Evolutionary conservation across 2,113 vertebrate species (phyloP), one percentile per base, ranked within the genome.

Genomic region (Mugil cephalus): DNA sequence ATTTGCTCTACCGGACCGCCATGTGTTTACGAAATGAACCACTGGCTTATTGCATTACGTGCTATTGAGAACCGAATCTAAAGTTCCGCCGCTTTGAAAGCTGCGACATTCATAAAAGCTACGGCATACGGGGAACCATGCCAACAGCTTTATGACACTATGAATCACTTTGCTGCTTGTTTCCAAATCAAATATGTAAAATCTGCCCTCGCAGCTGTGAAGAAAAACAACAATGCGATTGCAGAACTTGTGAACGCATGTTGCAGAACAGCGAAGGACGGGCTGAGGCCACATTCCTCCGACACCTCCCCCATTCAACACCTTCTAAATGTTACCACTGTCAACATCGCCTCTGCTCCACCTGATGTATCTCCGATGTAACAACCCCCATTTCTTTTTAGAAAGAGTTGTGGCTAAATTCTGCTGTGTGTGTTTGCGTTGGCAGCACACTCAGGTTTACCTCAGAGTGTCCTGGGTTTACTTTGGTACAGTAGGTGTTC

Each of bases 311-410:
- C 59, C 43, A 61, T 62, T 58, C 24, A 42, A 58, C 83, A 77
- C 82, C 80, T 80, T 80, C 77, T 80, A 62, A 68, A 78, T 76
- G 77, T 85, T 74, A 77, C 73, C 46, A 13, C 62, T 53, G 60
- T 81, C 79, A 71, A 86, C 84, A 76, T 69, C 70, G 54, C 56
- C 46, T 7, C 15, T 1, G 21, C 69, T 62, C 40, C 39, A 50
- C 63, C 17, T 24, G 42, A 0, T 8, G 1, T 0, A 2, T 34
- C 50, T 62, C 54, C n/a, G 0, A 15, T 40, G 45, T 13, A 10
- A 69, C 56, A 11, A 21, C 53, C 34, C 17, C n/a, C n/a, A n/a
- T n/a, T 4, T 7, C 58, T 8, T 42, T 60, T 77, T 46, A 17
- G 19, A 47, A 54, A 36, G 42, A 59, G 43, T 68, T 40, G 18